Percentiles rank a stretch among this genome's conserved stretches.
These are phyloP conservation scores for Phrynocephalus guinanensis DNA, from an alignment of 2,797 vertebrate species.

Conservation along the genomic window DNA sequence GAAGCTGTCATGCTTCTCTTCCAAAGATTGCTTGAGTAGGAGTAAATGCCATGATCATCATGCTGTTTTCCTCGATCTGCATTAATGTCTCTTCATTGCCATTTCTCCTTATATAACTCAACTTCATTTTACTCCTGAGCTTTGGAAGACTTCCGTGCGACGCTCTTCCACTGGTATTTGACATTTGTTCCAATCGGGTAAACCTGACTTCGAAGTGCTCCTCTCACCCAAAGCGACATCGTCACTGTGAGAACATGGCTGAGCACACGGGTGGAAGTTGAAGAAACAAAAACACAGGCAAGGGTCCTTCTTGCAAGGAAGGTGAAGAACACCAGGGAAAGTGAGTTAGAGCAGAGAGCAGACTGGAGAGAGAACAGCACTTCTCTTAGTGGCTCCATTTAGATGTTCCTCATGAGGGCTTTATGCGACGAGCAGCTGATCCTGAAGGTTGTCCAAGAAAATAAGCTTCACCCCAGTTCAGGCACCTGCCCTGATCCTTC, in stretches of 20 bases:
- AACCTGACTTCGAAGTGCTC: not conserved
- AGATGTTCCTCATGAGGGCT: not conserved
- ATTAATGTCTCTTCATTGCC: constrained; percentile 59
- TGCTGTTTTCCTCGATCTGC: constrained; percentile 63
- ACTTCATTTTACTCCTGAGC: constrained; percentile 46
- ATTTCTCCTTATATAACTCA: constrained; percentile 70
- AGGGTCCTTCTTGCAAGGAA: not conserved
- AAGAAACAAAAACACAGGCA: not conserved
- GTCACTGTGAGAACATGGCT: not conserved
- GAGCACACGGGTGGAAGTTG: not conserved
- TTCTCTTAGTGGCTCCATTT: not conserved
- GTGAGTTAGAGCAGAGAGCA: too few relatives aligned
- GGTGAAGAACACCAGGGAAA: not conserved
- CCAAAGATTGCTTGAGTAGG: constrained; percentile 68
- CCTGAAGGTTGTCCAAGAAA: not conserved
- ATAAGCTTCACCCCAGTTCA: not conserved
- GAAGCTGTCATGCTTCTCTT: constrained; percentile 71
- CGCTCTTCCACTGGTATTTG: constrained; percentile 34
- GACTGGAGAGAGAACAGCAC: too few relatives aligned
- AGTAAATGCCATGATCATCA: constrained; percentile 72
- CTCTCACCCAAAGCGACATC: too few relatives aligned
- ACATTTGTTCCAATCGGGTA: constrained; percentile 5
- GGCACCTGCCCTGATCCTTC: not conserved
- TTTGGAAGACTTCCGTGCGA: constrained; percentile 25
- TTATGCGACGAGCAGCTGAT: not conserved